A percentile compares a stretch with the other conserved stretches of the same genome.
phyloP scores from a whole-genome alignment of 2,113 vertebrate genomes.

The Epinephelus lanceolatus region DNA sequence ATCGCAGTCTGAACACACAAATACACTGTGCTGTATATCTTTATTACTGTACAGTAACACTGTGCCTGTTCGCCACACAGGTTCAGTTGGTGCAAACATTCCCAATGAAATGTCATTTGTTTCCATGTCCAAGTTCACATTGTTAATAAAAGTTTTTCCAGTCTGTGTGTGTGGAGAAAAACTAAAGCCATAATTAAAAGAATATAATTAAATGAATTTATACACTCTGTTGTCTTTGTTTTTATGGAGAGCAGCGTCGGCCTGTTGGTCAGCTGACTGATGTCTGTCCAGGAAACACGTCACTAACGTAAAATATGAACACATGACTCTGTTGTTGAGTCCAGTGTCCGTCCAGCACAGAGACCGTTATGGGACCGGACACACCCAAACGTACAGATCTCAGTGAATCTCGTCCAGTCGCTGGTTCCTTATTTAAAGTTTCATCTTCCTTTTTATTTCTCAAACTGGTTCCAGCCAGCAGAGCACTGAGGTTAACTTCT shows the following conservation, averaged over 20 bases:
- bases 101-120: neutral
- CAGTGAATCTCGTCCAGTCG: neutral
- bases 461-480: slow-evolving; percentile 53
- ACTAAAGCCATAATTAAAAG: slow-evolving; percentile 24
- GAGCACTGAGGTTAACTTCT: slow-evolving; percentile 3
- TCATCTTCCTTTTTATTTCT: slow-evolving; percentile 9
- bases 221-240: neutral
- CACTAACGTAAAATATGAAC: neutral
- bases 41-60: slow-evolving; percentile 12
- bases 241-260: neutral
- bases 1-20: neutral
- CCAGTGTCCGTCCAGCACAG: no score
- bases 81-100: slow-evolving; percentile 2
- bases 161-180: neutral
- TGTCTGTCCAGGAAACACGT: neutral
- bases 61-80: neutral
- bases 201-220: neutral
- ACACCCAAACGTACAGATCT: neutral
- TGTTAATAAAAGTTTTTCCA: neutral
- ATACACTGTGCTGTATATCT: neutral
- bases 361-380: neutral
- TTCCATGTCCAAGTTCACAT: neutral
- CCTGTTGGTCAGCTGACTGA: neutral
- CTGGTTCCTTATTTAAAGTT: slow-evolving; percentile 25
- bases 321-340: no score